Evolutionary conservation across 2,113 vertebrate species (phyloP).

Genomic region (Microcebus tavaratra): DNA sequence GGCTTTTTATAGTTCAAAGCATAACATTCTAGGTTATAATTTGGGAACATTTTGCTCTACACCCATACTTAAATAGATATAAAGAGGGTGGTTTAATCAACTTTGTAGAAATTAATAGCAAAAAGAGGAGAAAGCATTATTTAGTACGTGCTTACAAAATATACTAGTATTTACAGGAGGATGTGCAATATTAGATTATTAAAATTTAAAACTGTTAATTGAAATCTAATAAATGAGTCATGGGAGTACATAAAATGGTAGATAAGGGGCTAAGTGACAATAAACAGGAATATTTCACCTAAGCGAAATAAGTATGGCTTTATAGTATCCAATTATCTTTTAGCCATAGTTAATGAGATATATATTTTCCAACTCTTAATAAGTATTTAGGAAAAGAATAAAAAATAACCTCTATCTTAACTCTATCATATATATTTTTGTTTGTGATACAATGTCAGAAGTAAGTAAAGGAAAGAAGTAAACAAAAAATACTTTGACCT

Average conservation of each 20-base stretch:
- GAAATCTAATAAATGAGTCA: neutral
- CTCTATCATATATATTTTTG: neutral
- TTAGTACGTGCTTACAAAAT: neutral
- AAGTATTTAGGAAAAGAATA: neutral
- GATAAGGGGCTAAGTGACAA: neutral
- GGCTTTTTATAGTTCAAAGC: neutral
- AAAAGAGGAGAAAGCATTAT: neutral
- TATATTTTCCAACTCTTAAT: neutral
- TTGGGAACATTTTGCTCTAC: neutral
- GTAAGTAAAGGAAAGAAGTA: neutral
- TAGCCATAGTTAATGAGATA: neutral
- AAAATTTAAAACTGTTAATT: neutral
- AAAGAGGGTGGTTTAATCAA: neutral
- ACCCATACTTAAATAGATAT: neutral
- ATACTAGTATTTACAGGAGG: neutral
- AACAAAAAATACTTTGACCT: neutral
- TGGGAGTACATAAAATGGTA: neutral
- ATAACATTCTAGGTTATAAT: neutral
- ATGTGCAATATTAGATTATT: neutral
- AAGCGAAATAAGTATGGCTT: neutral
- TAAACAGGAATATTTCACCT: neutral
- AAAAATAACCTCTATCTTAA: neutral
- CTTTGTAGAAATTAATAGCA: neutral
- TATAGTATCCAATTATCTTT: neutral
- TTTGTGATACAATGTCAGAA: neutral